phyloP scores from a whole-genome alignment of 2,113 vertebrate genomes.

The Sigmodon hispidus region DNA sequence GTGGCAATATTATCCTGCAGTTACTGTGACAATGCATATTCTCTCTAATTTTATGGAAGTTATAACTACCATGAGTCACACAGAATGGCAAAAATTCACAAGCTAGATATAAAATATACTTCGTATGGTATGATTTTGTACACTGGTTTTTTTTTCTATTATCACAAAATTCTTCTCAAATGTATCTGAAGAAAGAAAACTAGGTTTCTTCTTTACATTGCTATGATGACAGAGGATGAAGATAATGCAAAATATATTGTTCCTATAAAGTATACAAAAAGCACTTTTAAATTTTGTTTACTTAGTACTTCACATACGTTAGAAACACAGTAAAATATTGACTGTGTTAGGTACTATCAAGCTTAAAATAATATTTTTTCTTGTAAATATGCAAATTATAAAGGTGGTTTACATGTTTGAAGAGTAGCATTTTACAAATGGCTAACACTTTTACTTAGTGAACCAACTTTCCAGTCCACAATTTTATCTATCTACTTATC shows the following conservation, averaged over 20 bases:
- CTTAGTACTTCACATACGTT: not conserved
- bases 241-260: not conserved
- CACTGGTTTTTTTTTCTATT: not conserved
- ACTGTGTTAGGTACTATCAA: not conserved
- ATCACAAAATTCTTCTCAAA: not conserved
- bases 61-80: not conserved
- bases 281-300: not conserved
- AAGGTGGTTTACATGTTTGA: not conserved
- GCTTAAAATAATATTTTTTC: not conserved
- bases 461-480: not conserved
- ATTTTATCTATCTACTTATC: no score
- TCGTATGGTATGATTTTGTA: not conserved
- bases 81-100: not conserved
- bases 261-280: not conserved
- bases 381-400: not conserved
- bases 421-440: not conserved
- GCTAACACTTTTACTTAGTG: not conserved
- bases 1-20: not conserved
- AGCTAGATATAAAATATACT: not conserved
- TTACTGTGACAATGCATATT: not conserved
- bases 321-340: not conserved
- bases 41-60: conserved; percentile 13
- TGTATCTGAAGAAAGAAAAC: not conserved
- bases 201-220: not conserved
- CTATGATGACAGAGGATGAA: not conserved